phyloP scores from a whole-genome alignment of 1,140 invertebrate genomes.

The Artemia franciscana region DNA sequence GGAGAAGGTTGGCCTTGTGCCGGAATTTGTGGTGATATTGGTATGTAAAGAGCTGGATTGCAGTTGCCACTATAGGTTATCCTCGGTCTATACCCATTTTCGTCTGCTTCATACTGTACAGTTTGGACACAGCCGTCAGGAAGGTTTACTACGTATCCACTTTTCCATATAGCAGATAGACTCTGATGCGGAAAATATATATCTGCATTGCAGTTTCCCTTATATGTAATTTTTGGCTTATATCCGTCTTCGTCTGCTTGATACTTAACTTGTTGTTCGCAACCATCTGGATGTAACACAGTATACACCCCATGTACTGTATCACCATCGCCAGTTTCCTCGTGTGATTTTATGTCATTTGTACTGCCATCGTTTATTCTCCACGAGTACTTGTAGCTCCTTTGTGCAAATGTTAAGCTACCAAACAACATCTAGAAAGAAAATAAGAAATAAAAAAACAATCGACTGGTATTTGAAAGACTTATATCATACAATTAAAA shows the following conservation, averaged over 20 bases:
- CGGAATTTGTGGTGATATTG: too few species aligned
- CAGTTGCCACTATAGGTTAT: not conserved
- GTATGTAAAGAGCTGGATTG: not conserved
- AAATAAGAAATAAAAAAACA: too few species aligned
- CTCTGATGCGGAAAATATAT: not conserved
- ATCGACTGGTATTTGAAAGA: too few species aligned
- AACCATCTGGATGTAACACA: slow-evolving; percentile 10
- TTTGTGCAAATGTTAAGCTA: not conserved
- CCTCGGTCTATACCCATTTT: not conserved
- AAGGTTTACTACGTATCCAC: not conserved
- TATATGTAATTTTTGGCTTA: not conserved
- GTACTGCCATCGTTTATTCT: not conserved
- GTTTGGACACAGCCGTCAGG: not conserved
- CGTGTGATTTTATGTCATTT: slow-evolving; percentile 1
- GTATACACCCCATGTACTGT: slow-evolving; percentile 8
- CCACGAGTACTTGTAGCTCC: not conserved
- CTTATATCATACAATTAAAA: too few species aligned
- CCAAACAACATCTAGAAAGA: not conserved
- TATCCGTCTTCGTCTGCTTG: slow-evolving; percentile 1
- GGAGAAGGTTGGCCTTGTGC: too few species aligned
- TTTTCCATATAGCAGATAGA: too few species aligned
- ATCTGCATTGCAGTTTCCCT: not conserved
- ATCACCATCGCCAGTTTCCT: slow-evolving; percentile 9
- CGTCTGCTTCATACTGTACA: not conserved
- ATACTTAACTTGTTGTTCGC: slow-evolving; percentile 8